Conservation (phyloP, 2,797 vertebrate species). For the Ispidina lecontei region DNA sequence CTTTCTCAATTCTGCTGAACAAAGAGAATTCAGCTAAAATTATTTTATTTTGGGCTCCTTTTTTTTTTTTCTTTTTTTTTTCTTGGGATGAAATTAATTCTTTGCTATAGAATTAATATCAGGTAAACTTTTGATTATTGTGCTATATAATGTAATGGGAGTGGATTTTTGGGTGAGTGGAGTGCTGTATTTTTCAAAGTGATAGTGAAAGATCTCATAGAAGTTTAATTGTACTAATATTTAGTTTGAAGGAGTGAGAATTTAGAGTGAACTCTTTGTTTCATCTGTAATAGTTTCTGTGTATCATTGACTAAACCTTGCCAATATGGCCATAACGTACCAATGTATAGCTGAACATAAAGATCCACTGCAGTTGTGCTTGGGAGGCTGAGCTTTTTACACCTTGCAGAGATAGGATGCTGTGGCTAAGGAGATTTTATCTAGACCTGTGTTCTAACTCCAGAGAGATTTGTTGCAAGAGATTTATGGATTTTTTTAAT, state of each 20-base stretch:
- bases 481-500: not conserved
- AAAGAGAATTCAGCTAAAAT: slow-evolving; percentile 54
- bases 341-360: not conserved
- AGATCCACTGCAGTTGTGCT: not conserved
- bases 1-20: slow-evolving; percentile 28
- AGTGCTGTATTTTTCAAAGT: not conserved
- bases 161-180: not conserved
- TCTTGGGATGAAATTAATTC: slow-evolving; percentile 26
- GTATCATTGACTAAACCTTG: not conserved
- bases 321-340: not conserved
- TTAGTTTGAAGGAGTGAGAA: not conserved
- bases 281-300: not conserved
- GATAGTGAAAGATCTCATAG: not conserved
- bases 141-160: accelerated
- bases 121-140: slow-evolving; percentile 43
- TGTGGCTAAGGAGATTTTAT: not conserved
- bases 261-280: not conserved
- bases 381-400: not conserved
- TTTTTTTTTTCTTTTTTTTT: not conserved
- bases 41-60: slow-evolving; percentile 20
- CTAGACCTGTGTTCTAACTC: not conserved
- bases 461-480: not conserved
- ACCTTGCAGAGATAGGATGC: not conserved
- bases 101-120: slow-evolving; percentile 25
- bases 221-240: not conserved